Evolutionary conservation across 2,113 vertebrate genomes (phyloP).

Genomic region (Casuarius casuarius): DNA sequence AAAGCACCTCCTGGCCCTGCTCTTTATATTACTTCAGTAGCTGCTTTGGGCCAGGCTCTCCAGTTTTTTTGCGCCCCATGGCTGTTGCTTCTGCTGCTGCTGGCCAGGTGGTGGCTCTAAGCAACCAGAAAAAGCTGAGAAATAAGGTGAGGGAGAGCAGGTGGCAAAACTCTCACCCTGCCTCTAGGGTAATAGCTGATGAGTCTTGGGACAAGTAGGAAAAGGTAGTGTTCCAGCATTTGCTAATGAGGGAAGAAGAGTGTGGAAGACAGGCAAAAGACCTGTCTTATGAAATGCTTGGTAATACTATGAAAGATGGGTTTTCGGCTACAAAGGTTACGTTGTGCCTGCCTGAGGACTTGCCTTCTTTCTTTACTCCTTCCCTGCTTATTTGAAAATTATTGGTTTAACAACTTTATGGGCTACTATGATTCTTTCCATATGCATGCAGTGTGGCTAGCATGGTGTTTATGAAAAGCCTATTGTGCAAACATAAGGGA

Average conservation of each 20-base stretch:
- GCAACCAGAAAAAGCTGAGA: slow-evolving; percentile 7
- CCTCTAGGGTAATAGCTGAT: background rate
- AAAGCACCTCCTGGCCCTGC: background rate
- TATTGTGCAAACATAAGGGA: background rate
- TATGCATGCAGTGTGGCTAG: background rate
- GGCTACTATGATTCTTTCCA: background rate
- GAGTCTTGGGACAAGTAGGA: background rate
- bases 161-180: background rate
- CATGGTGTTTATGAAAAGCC: background rate
- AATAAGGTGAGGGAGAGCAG: background rate
- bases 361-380: background rate
- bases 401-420: background rate
- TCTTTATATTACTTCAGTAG: background rate
- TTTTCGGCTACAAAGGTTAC: background rate
- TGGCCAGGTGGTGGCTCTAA: slow-evolving; percentile 69
- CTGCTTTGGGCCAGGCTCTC: background rate
- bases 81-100: slow-evolving; percentile 27
- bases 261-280: background rate
- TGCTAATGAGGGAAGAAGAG: background rate
- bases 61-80: background rate
- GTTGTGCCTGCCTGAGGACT: background rate
- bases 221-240: background rate
- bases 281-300: background rate
- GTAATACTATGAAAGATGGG: background rate
- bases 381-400: background rate